phyloP scores from a whole-genome alignment of 1,140 invertebrate genomes.

The Drosophila pruinosa region DNA sequence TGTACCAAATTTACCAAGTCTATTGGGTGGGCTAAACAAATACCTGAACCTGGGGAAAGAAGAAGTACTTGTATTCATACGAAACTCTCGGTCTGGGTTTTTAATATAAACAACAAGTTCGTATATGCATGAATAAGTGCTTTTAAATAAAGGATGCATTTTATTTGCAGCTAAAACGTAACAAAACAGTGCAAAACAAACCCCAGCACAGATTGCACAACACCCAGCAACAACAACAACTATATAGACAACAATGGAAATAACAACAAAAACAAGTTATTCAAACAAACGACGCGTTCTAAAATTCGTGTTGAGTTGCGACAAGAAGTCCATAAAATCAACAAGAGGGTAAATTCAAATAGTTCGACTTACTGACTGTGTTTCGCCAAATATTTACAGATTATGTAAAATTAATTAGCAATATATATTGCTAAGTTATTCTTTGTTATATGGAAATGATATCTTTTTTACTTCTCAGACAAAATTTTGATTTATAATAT shows the following conservation, averaged over 20 bases:
- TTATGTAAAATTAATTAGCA: too few species aligned
- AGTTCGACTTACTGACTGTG: neutral
- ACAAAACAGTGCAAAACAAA: slow-evolving; percentile 65
- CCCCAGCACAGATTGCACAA: slow-evolving; percentile 66
- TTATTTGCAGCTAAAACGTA: slow-evolving; percentile 49
- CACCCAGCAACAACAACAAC: slow-evolving; percentile 26
- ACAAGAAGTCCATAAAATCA: slow-evolving; percentile 63
- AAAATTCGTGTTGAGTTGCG: slow-evolving; percentile 64
- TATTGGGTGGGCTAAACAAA: slow-evolving; percentile 24
- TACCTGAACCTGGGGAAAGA: neutral
- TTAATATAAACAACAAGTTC: slow-evolving; percentile 61
- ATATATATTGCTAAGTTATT: too few species aligned
- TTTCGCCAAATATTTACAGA: neutral
- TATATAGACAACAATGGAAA: slow-evolving; percentile 14
- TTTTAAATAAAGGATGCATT: slow-evolving; percentile 67
- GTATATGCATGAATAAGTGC: slow-evolving; percentile 63
- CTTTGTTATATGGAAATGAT: too few species aligned
- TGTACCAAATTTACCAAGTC: neutral
- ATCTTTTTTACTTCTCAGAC: too few species aligned
- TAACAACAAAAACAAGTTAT: slow-evolving; percentile 55
- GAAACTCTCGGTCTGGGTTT: slow-evolving; percentile 29
- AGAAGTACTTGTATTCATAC: neutral
- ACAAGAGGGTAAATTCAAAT: slow-evolving; percentile 47
- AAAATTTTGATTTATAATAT: too few species aligned
- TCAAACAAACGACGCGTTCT: slow-evolving; percentile 57